These are phyloP conservation scores for Choreutis nemorana DNA, from an alignment of 2,888 invertebrate genomes.

Conservation along the genomic window DNA sequence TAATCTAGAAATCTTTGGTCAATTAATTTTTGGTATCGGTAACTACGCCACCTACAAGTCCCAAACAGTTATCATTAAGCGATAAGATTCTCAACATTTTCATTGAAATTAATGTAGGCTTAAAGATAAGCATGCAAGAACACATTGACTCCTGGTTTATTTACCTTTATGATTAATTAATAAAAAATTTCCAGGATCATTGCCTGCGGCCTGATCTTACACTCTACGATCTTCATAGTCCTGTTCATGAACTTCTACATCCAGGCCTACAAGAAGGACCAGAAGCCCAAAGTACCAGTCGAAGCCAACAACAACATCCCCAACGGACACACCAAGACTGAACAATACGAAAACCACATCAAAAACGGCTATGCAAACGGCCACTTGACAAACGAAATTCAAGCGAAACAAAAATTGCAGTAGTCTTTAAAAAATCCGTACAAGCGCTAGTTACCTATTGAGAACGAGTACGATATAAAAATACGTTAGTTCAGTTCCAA, in stretches of 20 bases:
- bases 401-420: slow-evolving; percentile 46
- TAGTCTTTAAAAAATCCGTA: slow-evolving; percentile 21
- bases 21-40: too few relatives aligned
- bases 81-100: too few relatives aligned
- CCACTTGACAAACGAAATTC: slow-evolving; percentile 17
- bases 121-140: too few relatives aligned
- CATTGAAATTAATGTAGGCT: too few relatives aligned
- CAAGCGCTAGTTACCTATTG: too few relatives aligned
- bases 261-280: slow-evolving; percentile 73
- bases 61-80: too few relatives aligned
- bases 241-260: slow-evolving; percentile 93
- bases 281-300: slow-evolving; percentile 16
- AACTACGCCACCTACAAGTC: too few relatives aligned
- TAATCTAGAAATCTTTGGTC: too few relatives aligned
- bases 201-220: slow-evolving; percentile 77
- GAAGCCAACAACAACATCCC: slow-evolving; percentile 21
- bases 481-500: too few relatives aligned
- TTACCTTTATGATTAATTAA: too few relatives aligned
- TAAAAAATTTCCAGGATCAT: slow-evolving; percentile 58
- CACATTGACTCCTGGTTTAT: too few relatives aligned
- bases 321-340: slow-evolving; percentile 5
- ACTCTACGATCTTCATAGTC: slow-evolving; percentile 87
- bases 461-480: too few relatives aligned
- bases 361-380: slow-evolving; percentile 31
- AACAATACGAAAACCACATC: slow-evolving; percentile 12